Conservation (phyloP, 2,888 invertebrate species). For the Trissoscelio sp. region DNA sequence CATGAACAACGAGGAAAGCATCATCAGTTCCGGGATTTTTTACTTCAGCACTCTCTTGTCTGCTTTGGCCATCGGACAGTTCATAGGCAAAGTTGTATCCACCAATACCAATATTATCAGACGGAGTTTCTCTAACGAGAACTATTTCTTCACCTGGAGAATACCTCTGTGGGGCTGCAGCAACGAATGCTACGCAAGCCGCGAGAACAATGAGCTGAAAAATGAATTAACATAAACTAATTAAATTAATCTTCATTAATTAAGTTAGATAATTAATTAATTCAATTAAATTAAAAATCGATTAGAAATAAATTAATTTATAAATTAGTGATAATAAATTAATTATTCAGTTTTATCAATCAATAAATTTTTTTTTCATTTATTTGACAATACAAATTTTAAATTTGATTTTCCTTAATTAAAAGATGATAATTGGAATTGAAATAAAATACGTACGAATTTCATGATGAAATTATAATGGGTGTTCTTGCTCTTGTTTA, state of each 20-base stretch:
- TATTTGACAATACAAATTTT: no score
- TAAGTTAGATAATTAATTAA: no score
- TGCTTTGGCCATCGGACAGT: slow-evolving; percentile 2
- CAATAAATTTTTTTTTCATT: no score
- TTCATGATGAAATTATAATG: neutral
- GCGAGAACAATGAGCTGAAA: slow-evolving; percentile 29
- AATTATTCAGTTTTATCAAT: no score
- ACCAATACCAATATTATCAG: slow-evolving; percentile 17
- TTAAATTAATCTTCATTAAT: no score
- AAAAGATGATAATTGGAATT: no score
- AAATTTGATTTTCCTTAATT: no score
- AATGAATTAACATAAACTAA: no score
- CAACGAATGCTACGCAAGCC: slow-evolving; percentile 5
- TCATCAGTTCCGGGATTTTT: neutral
- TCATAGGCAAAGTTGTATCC: slow-evolving; percentile 27
- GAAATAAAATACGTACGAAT: neutral
- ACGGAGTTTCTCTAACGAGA: slow-evolving; percentile 7
- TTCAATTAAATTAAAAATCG: no score
- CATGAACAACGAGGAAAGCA: neutral
- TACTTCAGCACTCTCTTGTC: slow-evolving; percentile 6
- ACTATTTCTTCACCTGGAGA: neutral
- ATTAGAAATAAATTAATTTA: no score
- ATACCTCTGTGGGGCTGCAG: slow-evolving; percentile 17
- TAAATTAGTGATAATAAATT: no score
- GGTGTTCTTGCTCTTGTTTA: neutral